Base-by-base conservation (phyloP, 2,113 vertebrate genomes). In the Aspiorhynchus laticeps region DNA sequence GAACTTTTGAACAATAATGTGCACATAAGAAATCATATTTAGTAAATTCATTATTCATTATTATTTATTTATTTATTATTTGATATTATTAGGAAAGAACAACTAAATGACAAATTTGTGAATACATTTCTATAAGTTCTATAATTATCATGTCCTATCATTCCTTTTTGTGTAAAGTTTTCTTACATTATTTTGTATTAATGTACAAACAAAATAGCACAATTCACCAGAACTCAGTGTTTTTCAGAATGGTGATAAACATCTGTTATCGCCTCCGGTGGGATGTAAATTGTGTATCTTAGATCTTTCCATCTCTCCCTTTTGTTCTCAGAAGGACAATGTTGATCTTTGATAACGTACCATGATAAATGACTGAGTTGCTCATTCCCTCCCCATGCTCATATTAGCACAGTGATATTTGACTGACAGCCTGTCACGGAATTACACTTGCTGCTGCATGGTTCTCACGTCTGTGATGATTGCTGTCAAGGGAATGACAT, bases 401-500 rank as follows among this genome's bases (percentile, higher is more conserved):
- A 24, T 88, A 36, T 85, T 73, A 67, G 46, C 63, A 81, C 53
- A 61, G 21, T 84, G 80, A 84, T 86, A 78, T 89, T 77, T 90
- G 88, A 77, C 61, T 88, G 86, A 77, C 80, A 77, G 81, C 69
- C 86, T 86, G 80, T 82, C 80, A 76, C 24, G 41, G 12, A 33
- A 78, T 77, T 63, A 80, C 65, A 79, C 53, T 75, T 43, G 76
- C 56, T 69, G 48, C 21, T 83, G 79, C 80, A 69, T 63, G 71
- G 75, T 85, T 87, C 28, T 56, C 63, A 86, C 61, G 81, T 71
- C 81, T 82, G 48, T 88, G 80, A 86, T 90, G 85, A 86, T 88
- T 84, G 48, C 86, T 82, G 84, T 87, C 51, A 61, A 80, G 80
- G 48, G 88, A 89, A 71, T 86, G 89, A 88, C 87, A 90, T 90